These are phyloP conservation scores for Erpetoichthys calabaricus DNA, from an alignment of 2,797 vertebrate species.

Conservation along the genomic window DNA sequence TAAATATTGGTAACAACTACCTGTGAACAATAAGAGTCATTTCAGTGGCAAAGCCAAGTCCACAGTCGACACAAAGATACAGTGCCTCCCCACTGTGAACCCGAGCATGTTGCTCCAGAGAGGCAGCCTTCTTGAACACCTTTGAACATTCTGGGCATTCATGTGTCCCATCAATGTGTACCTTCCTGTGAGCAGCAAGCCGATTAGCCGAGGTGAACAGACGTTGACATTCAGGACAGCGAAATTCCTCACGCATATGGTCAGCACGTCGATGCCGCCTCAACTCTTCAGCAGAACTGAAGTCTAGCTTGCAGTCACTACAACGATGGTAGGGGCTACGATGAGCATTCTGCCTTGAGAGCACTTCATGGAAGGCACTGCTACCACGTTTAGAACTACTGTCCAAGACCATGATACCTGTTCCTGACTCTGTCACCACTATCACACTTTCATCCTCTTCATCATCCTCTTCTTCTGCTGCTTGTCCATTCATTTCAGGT, in stretches of 20 bases:
- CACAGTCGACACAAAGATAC: conserved; percentile 80
- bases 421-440: neutral
- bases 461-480: conserved; percentile 29
- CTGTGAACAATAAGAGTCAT: conserved; percentile 77
- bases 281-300: conserved; percentile 11
- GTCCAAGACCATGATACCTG: too few species aligned
- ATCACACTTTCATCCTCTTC: conserved; percentile 37
- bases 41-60: conserved; percentile 73
- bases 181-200: conserved; percentile 63
- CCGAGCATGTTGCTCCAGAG: conserved; percentile 73
- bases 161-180: conserved; percentile 69
- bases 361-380: neutral
- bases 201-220: conserved; percentile 70
- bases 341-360: too few species aligned
- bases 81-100: conserved; percentile 72
- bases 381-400: too few species aligned
- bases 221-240: conserved; percentile 41
- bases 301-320: conserved; percentile 45
- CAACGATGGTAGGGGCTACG: conserved; percentile 33
- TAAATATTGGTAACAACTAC: conserved; percentile 20
- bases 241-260: conserved; percentile 17
- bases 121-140: conserved; percentile 74
- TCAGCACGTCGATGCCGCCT: conserved; percentile 13
- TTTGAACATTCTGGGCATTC: conserved; percentile 72
- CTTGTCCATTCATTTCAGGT: conserved; percentile 25